Base-by-base conservation (phyloP, 2,797 vertebrate genomes). In the Pangasius mekongensis region DNA sequence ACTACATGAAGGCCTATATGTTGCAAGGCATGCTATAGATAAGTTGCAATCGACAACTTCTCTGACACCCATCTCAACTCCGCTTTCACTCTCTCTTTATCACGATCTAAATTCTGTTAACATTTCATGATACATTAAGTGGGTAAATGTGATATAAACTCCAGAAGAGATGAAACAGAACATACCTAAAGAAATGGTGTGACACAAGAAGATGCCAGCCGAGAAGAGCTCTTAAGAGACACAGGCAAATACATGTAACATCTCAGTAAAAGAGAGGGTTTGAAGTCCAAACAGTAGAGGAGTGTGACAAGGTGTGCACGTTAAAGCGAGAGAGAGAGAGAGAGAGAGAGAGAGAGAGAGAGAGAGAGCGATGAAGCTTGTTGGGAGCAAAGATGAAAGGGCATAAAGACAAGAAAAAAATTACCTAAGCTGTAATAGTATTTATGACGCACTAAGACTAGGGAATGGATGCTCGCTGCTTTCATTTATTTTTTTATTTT, bases 281-380 rank as follows among this genome's bases (percentile, higher is more conserved):
- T 95, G 92, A 95, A 96, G 95, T 96, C 95, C 95, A 93, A 92
- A 91, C 73, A 20, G 78, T 71, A 90, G 87, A 86, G 90, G 80
- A 88, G 81, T 87, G 86, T 84, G 54, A 71, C 54, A 87, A 87
- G 83, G 90, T 87, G 89, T 84, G 83, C 76, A 56, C 62, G 74
- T 6, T 30, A 62, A 47, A 66, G 91, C 64, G 87, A 86, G 66
- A 87, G 89, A 27, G 52, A 33, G 86, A 43, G 71, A 56, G 64
- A 14, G n/a, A 52, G 56, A 43, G 52, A n/a, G 18, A 24, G 33
- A 58, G 64, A 64, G 62, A 78, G 76, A 81, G 84, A 90, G 81
- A 77, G 76, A 83, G 64, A 56, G 89, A 43, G 77, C 33, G 66
- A 62, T n/a, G 20, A 33, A 58, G 73, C 52, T 64, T 83, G 20